A percentile compares a stretch with the other conserved stretches of the same genome.
Evolutionary conservation across 2,113 vertebrate genomes (phyloP).

Genomic region (Psophia crepitans): DNA sequence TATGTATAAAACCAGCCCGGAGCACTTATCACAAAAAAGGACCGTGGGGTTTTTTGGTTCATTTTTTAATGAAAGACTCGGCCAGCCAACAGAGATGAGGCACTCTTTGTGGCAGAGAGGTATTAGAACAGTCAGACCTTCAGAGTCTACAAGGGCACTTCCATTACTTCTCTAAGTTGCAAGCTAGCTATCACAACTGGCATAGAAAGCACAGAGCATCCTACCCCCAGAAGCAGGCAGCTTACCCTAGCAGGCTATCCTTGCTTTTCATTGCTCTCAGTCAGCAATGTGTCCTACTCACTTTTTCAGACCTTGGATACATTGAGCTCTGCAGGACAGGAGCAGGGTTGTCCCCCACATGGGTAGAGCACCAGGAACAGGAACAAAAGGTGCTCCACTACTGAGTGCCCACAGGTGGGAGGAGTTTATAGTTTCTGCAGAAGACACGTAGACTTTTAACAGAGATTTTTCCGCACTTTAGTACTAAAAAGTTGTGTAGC

Average conservation of each 20-base stretch:
- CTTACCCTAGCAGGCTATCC: neutral
- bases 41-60: neutral
- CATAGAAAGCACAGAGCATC: neutral
- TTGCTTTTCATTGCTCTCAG: neutral
- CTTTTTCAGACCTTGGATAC: neutral
- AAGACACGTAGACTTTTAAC: neutral
- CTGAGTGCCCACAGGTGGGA: neutral
- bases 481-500: neutral
- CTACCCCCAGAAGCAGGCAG: neutral
- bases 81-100: neutral
- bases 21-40: neutral
- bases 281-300: rapidly evolving
- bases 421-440: neutral
- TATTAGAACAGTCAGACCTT: neutral
- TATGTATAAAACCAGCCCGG: neutral
- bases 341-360: neutral
- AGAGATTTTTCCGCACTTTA: neutral
- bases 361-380: neutral
- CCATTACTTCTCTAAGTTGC: neutral
- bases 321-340: neutral
- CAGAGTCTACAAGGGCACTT: neutral
- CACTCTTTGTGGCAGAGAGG: neutral
- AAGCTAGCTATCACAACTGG: neutral
- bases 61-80: neutral
- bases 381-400: neutral